A percentile compares a stretch with the other conserved stretches of the same genome.
These are phyloP conservation scores for Canis aureus DNA, from an alignment of 2,113 vertebrate genomes.

Conservation along the genomic window DNA sequence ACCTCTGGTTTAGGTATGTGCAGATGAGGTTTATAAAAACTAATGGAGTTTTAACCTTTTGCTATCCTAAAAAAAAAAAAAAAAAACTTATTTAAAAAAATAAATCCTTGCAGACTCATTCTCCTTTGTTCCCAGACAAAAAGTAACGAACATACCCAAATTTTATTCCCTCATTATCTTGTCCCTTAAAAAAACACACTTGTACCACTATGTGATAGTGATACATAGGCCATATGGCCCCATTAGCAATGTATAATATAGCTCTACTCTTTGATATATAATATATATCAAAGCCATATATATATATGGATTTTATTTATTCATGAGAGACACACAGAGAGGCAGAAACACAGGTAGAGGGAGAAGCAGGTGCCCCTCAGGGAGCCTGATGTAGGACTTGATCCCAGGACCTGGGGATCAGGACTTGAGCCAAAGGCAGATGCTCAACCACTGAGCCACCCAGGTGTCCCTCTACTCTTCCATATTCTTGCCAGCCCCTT, in stretches of 20 bases:
- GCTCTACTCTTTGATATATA: neutral
- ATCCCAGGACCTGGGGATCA: too few relatives aligned
- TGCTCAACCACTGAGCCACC: too few relatives aligned
- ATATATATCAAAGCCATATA: too few relatives aligned
- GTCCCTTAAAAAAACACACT: neutral
- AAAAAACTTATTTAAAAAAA: neutral
- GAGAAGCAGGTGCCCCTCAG: too few relatives aligned
- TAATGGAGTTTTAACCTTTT: constrained; percentile 46
- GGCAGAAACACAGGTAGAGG: too few relatives aligned
- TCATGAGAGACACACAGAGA: too few relatives aligned
- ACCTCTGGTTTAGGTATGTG: constrained; percentile 25
- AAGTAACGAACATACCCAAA: constrained; percentile 28
- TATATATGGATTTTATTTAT: too few relatives aligned
- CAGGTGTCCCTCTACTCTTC: neutral
- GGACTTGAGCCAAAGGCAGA: too few relatives aligned
- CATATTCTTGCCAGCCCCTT: neutral
- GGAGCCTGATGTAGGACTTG: too few relatives aligned
- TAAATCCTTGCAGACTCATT: neutral
- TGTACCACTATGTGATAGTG: neutral
- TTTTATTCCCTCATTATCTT: neutral
- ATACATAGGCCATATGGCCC: neutral
- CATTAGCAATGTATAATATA: neutral
- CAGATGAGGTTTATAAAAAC: neutral
- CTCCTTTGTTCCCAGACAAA: neutral
- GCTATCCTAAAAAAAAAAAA: constrained; percentile 64